phyloP scores from a whole-genome alignment of 2,888 invertebrate species.

The Sceliomorpha sp. region DNA sequence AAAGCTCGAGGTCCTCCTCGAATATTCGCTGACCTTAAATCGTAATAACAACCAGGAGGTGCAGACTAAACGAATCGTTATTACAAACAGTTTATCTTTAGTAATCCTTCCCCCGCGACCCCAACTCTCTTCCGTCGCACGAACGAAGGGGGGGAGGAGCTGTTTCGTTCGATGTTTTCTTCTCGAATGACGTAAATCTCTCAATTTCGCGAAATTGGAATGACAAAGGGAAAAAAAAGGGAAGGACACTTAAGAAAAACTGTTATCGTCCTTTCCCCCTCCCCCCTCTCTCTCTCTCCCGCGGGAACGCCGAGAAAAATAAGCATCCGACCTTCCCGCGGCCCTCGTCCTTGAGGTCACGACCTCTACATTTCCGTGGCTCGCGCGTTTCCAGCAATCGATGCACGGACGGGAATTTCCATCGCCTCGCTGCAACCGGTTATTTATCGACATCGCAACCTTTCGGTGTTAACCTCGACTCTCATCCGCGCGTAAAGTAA shows the following conservation, averaged over 20 bases:
- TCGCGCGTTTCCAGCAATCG: constrained; percentile 23
- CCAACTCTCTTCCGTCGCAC: constrained; percentile 7
- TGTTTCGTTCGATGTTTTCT: constrained; percentile 6
- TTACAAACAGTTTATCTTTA: too few relatives aligned
- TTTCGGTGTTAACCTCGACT: constrained; percentile 20
- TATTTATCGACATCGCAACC: constrained; percentile 33
- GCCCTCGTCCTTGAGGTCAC: constrained; percentile 3
- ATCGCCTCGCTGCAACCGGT: constrained; percentile 3
- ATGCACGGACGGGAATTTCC: constrained; percentile 2
- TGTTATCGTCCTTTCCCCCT: constrained; percentile 8
- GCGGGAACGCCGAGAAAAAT: background rate
- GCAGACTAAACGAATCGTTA: too few relatives aligned
- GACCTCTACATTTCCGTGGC: constrained; percentile 9
- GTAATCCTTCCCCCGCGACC: too few relatives aligned
- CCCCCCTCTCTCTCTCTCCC: too few relatives aligned
- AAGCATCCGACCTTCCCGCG: constrained; percentile 13
- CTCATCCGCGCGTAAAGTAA: constrained; percentile 19
- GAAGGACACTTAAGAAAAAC: constrained; percentile 10
- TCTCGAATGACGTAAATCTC: constrained; percentile 6
- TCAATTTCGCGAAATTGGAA: constrained; percentile 20
- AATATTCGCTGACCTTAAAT: too few relatives aligned
- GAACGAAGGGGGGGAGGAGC: background rate
- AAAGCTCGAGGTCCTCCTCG: too few relatives aligned
- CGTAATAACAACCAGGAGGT: too few relatives aligned
- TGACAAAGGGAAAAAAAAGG: constrained; percentile 12